These are phyloP conservation scores for Strongylocentrotus purpuratus DNA, from an alignment of 35 echinoderm and acorn worm genomes.

Conservation along the genomic window DNA sequence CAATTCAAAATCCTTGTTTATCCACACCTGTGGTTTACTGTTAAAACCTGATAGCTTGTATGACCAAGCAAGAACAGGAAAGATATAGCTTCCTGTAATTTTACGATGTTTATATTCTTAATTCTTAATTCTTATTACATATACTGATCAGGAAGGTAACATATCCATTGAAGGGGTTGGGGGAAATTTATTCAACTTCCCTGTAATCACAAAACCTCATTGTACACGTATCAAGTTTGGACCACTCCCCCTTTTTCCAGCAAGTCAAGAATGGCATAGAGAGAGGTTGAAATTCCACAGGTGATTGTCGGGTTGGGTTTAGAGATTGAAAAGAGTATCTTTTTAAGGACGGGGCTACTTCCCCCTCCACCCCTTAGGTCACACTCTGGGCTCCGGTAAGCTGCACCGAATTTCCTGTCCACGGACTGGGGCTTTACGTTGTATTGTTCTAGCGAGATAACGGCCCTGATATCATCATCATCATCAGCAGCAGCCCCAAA, in stretches of 20 bases:
- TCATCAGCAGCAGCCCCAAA: not conserved
- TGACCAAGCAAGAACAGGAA: not conserved
- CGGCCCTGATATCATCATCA: not conserved
- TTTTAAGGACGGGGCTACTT: not conserved
- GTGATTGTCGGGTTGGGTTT: not conserved
- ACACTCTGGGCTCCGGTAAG: not conserved
- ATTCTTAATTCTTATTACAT: not conserved
- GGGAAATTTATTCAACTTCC: not conserved
- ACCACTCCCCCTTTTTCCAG: not conserved
- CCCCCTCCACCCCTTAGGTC: not conserved
- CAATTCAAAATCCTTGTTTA: conserved; percentile 3
- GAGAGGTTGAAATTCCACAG: not conserved
- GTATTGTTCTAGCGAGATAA: conserved; percentile 34
- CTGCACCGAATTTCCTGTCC: not conserved
- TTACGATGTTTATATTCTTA: not conserved
- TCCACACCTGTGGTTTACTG: not conserved
- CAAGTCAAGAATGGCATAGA: not conserved
- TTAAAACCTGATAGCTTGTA: too few relatives aligned
- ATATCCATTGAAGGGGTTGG: not conserved
- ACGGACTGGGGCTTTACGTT: conserved; percentile 23
- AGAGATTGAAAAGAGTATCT: not conserved
- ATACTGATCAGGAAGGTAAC: not conserved
- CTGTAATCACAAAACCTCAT: not conserved
- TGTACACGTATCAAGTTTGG: not conserved
- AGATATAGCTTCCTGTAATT: conserved; percentile 3